phyloP scores from a whole-genome alignment of 2,113 vertebrate species.

The Bujurquina vittata region DNA sequence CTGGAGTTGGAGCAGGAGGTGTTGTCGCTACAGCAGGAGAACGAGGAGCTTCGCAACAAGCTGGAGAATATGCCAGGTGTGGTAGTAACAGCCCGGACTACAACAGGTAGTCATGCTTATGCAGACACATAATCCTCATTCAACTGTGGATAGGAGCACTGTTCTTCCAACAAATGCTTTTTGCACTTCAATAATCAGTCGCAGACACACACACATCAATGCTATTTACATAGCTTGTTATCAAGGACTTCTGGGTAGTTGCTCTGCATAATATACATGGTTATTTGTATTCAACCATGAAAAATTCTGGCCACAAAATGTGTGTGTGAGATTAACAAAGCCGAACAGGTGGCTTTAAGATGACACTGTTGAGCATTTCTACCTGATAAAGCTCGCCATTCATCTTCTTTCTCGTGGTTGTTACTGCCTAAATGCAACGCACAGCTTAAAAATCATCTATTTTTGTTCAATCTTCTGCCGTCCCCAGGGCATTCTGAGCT shows the following conservation, averaged over 20 bases:
- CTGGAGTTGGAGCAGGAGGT: constrained; percentile 98
- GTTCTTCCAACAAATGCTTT: no score
- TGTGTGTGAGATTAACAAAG: not conserved
- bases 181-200: not conserved
- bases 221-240: not conserved
- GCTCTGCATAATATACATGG: not conserved
- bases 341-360: not conserved
- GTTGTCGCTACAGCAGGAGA: constrained; percentile 96
- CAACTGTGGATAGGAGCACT: no score
- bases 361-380: not conserved
- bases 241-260: no score
- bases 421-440: not conserved
- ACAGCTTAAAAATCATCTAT: constrained; percentile 25
- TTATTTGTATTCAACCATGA: not conserved
- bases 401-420: not conserved
- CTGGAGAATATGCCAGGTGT: constrained; percentile 95
- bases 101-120: not conserved
- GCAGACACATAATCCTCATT: not conserved
- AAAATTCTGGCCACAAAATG: not conserved
- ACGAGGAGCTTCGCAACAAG: constrained; percentile 94
- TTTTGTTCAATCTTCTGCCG: constrained; percentile 12
- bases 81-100: not conserved
- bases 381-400: not conserved
- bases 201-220: accelerated
- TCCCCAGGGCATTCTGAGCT: not conserved